Conservation (phyloP, 2,113 vertebrate species). For the Turnix velox region DNA sequence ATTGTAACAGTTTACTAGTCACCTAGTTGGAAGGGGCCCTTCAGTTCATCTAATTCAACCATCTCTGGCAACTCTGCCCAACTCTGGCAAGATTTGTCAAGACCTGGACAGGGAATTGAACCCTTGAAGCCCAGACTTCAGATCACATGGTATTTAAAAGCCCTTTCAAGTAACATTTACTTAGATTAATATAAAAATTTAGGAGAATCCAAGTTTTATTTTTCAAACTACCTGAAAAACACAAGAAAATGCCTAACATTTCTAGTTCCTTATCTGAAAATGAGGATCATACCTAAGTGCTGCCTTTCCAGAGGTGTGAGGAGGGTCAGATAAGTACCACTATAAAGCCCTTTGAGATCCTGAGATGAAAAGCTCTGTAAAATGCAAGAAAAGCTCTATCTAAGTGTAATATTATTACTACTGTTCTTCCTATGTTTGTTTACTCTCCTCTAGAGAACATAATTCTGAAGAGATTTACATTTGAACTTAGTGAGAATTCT, state of each 20-base stretch:
- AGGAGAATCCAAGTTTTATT: background rate
- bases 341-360: conserved; percentile 15
- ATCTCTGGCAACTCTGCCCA: too few relatives aligned
- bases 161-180: background rate
- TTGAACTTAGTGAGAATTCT: conserved; percentile 45
- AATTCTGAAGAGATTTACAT: conserved; percentile 62
- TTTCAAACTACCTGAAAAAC: background rate
- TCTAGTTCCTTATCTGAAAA: conserved; percentile 10
- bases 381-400: background rate
- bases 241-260: background rate
- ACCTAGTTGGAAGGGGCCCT: too few relatives aligned
- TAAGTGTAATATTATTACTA: conserved; percentile 9
- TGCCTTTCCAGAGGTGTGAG: background rate
- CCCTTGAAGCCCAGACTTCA: too few relatives aligned
- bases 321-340: conserved; percentile 34
- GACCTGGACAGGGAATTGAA: too few relatives aligned
- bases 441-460: conserved; percentile 9
- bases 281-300: background rate
- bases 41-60: too few relatives aligned
- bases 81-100: too few relatives aligned
- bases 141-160: background rate
- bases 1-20: too few relatives aligned
- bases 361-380: conserved; percentile 29
- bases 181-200: background rate
- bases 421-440: conserved; percentile 17